phyloP scores from a whole-genome alignment of 2,113 vertebrate genomes.

The Trichomycterus rosablanca region DNA sequence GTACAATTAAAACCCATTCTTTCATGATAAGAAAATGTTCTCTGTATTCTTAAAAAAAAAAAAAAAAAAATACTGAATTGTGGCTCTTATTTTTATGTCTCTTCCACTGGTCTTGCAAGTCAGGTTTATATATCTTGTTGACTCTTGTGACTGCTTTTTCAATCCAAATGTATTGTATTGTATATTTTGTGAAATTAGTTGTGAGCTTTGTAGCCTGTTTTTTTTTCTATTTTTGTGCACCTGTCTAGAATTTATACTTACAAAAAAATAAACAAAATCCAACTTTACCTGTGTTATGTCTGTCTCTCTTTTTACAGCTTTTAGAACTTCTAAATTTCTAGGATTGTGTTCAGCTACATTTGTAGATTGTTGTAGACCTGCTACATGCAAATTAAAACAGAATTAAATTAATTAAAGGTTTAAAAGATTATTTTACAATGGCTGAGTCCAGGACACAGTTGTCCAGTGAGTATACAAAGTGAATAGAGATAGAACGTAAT shows the following conservation, averaged over 20 bases:
- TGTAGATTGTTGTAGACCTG: no score
- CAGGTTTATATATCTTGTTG: constrained; percentile 40
- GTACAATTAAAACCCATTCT: background rate
- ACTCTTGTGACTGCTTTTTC: constrained; percentile 54
- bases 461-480: no score
- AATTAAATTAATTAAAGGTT: no score
- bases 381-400: no score
- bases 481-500: no score
- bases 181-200: constrained; percentile 73
- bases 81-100: constrained; percentile 36
- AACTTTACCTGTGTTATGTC: constrained; percentile 47
- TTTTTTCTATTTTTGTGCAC: constrained; percentile 62
- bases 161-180: constrained; percentile 57
- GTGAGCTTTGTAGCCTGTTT: constrained; percentile 67
- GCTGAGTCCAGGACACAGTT: no score
- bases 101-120: constrained; percentile 49
- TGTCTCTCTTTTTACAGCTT: background rate
- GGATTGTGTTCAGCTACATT: no score
- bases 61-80: constrained; percentile 72
- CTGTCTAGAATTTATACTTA: constrained; percentile 70
- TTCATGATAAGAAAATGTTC: no score
- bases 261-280: constrained; percentile 49
- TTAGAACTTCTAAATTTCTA: no score
- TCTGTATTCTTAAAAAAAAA: no score
- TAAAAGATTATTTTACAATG: no score